These are phyloP conservation scores for Gymnopithys bicolor DNA, from an alignment of 2,797 vertebrate species.

Conservation along the genomic window DNA sequence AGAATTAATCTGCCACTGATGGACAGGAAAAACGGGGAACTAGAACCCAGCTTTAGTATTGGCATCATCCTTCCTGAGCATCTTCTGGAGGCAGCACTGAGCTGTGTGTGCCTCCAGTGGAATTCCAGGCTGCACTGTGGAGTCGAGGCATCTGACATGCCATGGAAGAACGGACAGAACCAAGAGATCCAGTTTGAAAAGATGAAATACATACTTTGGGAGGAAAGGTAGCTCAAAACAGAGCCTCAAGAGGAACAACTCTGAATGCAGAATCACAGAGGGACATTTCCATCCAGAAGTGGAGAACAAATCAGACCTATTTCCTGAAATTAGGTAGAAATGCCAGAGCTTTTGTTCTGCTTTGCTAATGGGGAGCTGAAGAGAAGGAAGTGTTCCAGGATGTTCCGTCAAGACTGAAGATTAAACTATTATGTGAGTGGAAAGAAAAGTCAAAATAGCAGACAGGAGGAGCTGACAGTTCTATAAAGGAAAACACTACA, in stretches of 20 bases:
- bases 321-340: not conserved
- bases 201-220: not conserved
- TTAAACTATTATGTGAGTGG: not conserved
- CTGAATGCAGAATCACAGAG: not conserved
- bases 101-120: not conserved
- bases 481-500: not conserved
- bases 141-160: not conserved
- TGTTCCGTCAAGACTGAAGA: not conserved
- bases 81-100: not conserved
- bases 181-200: not conserved
- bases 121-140: not conserved
- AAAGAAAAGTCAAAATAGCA: constrained; percentile 34
- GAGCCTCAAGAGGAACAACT: not conserved
- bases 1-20: not conserved
- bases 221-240: not conserved
- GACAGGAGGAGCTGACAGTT: not conserved
- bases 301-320: not conserved
- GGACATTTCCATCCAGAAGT: not conserved
- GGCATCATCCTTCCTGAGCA: not conserved
- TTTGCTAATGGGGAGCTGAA: not conserved
- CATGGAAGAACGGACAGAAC: not conserved
- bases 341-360: not conserved
- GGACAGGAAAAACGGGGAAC: not conserved
- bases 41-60: not conserved
- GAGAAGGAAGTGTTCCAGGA: not conserved